Evolutionary conservation across 2,888 invertebrate species (phyloP).

Genomic region (Plemyria rubiginata): DNA sequence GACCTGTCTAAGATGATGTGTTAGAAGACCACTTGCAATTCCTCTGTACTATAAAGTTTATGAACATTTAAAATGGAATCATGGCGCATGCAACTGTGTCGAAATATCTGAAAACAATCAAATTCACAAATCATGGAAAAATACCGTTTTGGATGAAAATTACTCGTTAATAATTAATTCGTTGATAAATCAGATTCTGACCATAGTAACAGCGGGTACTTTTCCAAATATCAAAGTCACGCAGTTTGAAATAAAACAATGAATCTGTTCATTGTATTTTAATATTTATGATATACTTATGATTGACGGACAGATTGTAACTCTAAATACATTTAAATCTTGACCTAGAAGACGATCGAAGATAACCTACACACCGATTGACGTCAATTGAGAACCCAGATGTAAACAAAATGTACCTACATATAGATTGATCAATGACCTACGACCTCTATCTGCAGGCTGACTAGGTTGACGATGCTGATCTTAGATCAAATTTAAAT

Average conservation of each 20-base stretch:
- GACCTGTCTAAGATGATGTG: no score
- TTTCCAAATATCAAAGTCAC: no score
- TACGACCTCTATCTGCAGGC: conserved; percentile 40
- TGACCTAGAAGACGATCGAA: conserved; percentile 45
- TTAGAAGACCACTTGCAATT: no score
- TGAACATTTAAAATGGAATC: no score
- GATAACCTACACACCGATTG: conserved; percentile 73
- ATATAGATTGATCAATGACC: conserved; percentile 61
- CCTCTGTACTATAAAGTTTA: no score
- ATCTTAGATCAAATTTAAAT: conserved; percentile 33
- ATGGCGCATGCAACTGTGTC: no score
- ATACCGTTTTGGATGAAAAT: no score
- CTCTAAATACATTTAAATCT: conserved; percentile 24
- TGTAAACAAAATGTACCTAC: conserved; percentile 65
- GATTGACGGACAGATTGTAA: conserved; percentile 22
- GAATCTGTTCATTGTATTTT: conserved; percentile 9
- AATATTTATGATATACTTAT: conserved; percentile 6
- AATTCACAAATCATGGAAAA: no score
- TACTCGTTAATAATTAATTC: no score
- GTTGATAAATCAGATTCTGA: no score
- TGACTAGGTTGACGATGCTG: conserved; percentile 21
- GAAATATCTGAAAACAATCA: no score
- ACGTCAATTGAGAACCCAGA: conserved; percentile 76
- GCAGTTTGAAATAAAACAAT: background rate
- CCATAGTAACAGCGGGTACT: no score